Base-by-base conservation (phyloP, 2,797 vertebrate genomes). In the Pristis pectinata region DNA sequence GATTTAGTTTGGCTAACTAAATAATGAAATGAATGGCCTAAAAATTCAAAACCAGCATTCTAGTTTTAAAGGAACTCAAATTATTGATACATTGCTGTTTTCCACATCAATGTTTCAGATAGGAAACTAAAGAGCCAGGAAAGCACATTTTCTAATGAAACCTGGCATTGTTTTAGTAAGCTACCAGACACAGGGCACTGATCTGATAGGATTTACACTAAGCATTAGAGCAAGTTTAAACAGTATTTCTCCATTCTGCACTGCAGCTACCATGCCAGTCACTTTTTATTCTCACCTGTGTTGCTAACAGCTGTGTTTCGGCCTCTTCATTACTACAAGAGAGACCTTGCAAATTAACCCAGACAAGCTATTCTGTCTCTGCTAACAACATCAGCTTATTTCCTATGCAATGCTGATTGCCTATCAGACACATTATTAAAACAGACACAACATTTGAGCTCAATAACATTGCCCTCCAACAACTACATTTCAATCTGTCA, bases 351-450 rank as follows among this genome's bases (percentile, higher is more conserved):
- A 94, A 94, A 94, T 94, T 94, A 94, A 37, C 92, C 92, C 44
- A 56, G 92, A 74, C 92, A 94, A 94, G 92, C 44, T 76, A 49
- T 94, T 94, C 44, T 94, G 49, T 53, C 72, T 24, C 41, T 27
- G 92, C 70, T 76, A 94, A 94, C 91, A 30, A 70, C 72, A 94
- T 76, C 70, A 94, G 41, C 44, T 34, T 53, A 94, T 94, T 94
- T 94, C 19, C 92, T n/a, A 74, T 30, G 44, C 44, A 94, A 76
- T n/a, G 9, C 92, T 94, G 92, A 13, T 70, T 94, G 67, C 92
- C 67, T 76, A 76, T 76, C 70, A 94, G 92, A 34, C 30, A 76
- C 67, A 94, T 56, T 94, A 76, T 74, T 76, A 94, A 49, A 72
- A 70, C 67, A 94, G 70, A 74, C 24, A 34, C 24, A 76, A 44